Evolutionary conservation across 1,140 invertebrate species (phyloP).

Genomic region (Latrodectus geometricus): DNA sequence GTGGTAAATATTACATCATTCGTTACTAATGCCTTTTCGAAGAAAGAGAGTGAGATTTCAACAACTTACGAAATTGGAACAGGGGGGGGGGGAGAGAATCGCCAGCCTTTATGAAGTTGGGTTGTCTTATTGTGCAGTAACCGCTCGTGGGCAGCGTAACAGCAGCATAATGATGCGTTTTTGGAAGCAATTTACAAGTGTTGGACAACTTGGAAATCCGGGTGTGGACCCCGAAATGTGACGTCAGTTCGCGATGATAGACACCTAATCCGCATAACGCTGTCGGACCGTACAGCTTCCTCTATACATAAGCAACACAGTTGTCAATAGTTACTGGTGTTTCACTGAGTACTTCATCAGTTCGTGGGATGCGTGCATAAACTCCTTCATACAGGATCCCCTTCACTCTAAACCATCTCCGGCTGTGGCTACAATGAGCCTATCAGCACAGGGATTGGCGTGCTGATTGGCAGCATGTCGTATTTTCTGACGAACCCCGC

Average conservation of each 20-base stretch:
- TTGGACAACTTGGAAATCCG: not conserved
- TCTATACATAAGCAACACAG: not conserved
- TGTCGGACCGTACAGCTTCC: not conserved
- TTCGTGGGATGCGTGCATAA: not conserved
- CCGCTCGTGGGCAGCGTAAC: not conserved
- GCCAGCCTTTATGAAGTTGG: not conserved
- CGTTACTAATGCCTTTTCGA: not conserved
- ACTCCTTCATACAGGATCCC: not conserved
- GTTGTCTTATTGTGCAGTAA: not conserved
- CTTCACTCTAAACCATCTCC: not conserved
- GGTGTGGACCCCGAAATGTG: not conserved
- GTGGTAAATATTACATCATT: not conserved
- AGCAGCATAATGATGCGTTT: not conserved
- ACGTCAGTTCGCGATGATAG: not conserved
- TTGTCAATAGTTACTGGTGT: not conserved
- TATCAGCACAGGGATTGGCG: not conserved
- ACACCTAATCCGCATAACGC: not conserved
- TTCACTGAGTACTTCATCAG: not conserved
- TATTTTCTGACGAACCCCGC: not conserved
- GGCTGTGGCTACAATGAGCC: not conserved
- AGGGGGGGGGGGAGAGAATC: not conserved
- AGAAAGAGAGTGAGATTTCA: not conserved
- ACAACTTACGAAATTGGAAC: not conserved
- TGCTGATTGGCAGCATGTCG: not conserved
- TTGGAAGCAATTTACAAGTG: not conserved